Evolutionary conservation across 2,113 vertebrate species (phyloP).

Genomic region (Propithecus coquereli): DNA sequence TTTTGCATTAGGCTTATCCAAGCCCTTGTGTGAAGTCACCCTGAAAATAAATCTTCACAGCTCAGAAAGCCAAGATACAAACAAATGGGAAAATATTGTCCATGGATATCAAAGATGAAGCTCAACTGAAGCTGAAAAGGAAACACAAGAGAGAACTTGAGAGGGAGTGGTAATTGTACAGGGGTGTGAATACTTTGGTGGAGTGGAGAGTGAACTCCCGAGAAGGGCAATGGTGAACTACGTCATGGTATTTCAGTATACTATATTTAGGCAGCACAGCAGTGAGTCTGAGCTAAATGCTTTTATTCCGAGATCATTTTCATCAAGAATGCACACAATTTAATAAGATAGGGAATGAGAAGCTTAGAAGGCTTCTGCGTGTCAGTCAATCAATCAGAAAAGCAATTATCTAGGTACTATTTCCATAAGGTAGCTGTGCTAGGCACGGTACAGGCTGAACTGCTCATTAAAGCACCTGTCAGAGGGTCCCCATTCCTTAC

Average conservation of each 20-base stretch:
- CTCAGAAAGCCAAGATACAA: slow-evolving; percentile 44
- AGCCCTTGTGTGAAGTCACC: slow-evolving; percentile 30
- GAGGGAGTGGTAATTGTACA: background rate
- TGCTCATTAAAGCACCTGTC: background rate
- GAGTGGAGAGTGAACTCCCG: background rate
- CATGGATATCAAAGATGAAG: background rate
- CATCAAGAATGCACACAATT: slow-evolving; percentile 30
- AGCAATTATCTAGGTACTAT: slow-evolving; percentile 12
- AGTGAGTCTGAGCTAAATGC: background rate
- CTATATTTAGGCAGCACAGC: background rate
- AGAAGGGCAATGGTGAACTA: background rate
- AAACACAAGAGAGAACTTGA: background rate
- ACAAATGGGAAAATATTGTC: slow-evolving; percentile 10
- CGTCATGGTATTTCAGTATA: background rate
- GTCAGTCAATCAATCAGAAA: slow-evolving; percentile 41
- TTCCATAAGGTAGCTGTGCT: background rate
- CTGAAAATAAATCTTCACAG: slow-evolving; percentile 58
- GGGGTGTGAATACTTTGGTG: background rate
- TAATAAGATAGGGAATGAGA: slow-evolving; percentile 38
- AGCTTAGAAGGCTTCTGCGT: slow-evolving; percentile 28
- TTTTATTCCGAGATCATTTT: slow-evolving; percentile 25
- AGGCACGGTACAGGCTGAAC: background rate
- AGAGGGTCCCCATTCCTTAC: background rate
- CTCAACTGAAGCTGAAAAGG: background rate
- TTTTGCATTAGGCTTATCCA: slow-evolving; percentile 1